Evolutionary conservation across 2,113 vertebrate genomes (phyloP).

Genomic region (Thamnaconus septentrionalis): DNA sequence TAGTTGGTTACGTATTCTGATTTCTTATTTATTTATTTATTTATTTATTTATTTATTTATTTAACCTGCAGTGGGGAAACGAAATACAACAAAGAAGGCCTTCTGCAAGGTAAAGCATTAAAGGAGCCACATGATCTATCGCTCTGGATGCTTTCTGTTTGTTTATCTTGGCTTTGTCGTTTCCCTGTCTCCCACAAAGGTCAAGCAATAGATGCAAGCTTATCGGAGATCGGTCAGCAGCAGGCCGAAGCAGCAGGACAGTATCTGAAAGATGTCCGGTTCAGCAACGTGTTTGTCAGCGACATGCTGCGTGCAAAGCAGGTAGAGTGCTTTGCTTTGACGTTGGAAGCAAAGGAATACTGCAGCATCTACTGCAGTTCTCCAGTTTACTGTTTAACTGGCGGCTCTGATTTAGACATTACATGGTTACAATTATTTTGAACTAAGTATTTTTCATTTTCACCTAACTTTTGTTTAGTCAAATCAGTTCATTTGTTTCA

Average conservation of each 20-base stretch:
- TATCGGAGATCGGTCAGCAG: conserved; percentile 85
- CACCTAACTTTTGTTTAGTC: too few species aligned
- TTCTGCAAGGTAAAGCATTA: conserved; percentile 86
- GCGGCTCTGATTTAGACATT: too few species aligned
- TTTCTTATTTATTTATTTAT: too few species aligned
- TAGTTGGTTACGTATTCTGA: too few species aligned
- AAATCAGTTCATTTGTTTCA: too few species aligned
- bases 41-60: too few species aligned
- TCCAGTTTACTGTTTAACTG: too few species aligned
- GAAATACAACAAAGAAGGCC: conserved; percentile 88
- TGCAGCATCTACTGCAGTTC: too few species aligned
- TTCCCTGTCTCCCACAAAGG: conserved; percentile 65
- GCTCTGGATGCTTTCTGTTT: not conserved
- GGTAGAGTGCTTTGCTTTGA: conserved; percentile 57
- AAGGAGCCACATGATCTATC: not conserved
- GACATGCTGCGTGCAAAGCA: conserved; percentile 87
- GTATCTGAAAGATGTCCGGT: conserved; percentile 83
- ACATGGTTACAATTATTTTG: too few species aligned
- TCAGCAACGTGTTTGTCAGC: conserved; percentile 88
- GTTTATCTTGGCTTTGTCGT: not conserved
- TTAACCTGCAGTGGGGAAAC: conserved; percentile 85
- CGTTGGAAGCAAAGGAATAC: not conserved
- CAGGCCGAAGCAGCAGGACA: conserved; percentile 86
- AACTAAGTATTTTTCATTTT: too few species aligned
- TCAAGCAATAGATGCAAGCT: conserved; percentile 84